A percentile compares a stretch with the other conserved stretches of the same genome.
These are phyloP conservation scores for Thomomys bottae DNA, from an alignment of 2,113 vertebrate species.

Conservation along the genomic window DNA sequence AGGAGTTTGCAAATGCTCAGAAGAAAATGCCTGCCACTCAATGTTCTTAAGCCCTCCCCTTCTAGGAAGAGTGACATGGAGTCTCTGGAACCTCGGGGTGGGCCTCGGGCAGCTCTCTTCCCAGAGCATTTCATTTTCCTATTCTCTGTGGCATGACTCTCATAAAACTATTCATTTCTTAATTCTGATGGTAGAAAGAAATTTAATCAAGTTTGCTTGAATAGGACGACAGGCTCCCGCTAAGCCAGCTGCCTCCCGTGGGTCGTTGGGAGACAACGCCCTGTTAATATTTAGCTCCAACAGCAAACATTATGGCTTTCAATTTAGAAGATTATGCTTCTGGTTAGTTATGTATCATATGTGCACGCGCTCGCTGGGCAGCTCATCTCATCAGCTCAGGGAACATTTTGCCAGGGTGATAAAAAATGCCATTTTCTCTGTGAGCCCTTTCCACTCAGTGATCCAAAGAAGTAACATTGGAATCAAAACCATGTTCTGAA, in stretches of 20 bases:
- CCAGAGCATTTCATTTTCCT: slow-evolving; percentile 48
- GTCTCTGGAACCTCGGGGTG: not conserved
- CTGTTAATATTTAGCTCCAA: slow-evolving; percentile 78
- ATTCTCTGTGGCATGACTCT: slow-evolving; percentile 67
- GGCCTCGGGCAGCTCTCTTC: not conserved
- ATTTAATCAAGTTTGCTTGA: slow-evolving; percentile 80
- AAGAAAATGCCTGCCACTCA: not conserved
- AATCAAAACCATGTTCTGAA: slow-evolving; percentile 84
- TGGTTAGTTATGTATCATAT: slow-evolving; percentile 79
- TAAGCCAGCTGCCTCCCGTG: slow-evolving; percentile 70
- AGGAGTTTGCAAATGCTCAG: no score
- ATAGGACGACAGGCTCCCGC: slow-evolving; percentile 69
- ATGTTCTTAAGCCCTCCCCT: not conserved
- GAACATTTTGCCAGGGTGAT: slow-evolving; percentile 80
- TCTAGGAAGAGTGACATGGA: not conserved
- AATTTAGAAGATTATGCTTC: slow-evolving; percentile 82
- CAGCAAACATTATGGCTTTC: slow-evolving; percentile 83
- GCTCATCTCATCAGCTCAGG: slow-evolving; percentile 79
- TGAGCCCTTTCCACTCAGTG: slow-evolving; percentile 84
- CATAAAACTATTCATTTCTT: slow-evolving; percentile 77
- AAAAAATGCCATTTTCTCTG: slow-evolving; percentile 85
- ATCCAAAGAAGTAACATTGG: slow-evolving; percentile 83
- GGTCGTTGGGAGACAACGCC: slow-evolving; percentile 69
- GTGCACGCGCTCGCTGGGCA: slow-evolving; percentile 72
- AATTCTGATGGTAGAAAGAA: slow-evolving; percentile 77